These are phyloP conservation scores for Halichoerus grypus DNA, from an alignment of 2,113 vertebrate genomes.

Conservation along the genomic window DNA sequence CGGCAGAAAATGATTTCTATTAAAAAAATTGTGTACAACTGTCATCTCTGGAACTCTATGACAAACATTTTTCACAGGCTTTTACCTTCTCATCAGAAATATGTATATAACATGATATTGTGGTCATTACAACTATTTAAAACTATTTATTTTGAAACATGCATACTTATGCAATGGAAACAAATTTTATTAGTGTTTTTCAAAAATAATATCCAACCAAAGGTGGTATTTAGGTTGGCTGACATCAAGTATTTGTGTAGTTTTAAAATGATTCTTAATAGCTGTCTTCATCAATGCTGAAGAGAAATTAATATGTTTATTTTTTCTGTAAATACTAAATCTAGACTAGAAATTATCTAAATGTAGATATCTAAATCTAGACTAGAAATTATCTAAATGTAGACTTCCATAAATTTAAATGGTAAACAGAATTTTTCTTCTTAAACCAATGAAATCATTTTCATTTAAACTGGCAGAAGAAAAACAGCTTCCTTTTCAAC, in stretches of 20 bases:
- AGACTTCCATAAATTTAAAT: not conserved
- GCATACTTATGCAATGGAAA: not conserved
- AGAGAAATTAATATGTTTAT: not conserved
- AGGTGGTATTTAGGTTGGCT: not conserved
- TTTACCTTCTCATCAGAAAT: slow-evolving; percentile 2
- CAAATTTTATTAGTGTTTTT: not conserved
- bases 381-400: not conserved
- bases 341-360: not conserved
- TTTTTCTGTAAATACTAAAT: not conserved
- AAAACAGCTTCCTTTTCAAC: not conserved
- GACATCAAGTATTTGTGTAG: not conserved
- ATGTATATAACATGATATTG: not conserved
- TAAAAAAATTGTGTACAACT: not conserved
- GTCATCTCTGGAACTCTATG: not conserved
- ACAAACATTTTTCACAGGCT: not conserved
- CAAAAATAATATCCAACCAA: not conserved
- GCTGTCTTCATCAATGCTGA: not conserved
- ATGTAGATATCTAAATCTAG: not conserved
- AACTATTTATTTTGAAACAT: not conserved
- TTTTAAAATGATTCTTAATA: not conserved
- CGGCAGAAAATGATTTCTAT: not conserved
- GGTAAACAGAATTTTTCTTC: not conserved
- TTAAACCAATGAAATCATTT: slow-evolving; percentile 28
- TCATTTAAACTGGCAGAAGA: not conserved
- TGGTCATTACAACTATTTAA: not conserved